These are phyloP conservation scores for Triplophysa yarkandensis DNA, from an alignment of 2,797 vertebrate species.

Conservation along the genomic window DNA sequence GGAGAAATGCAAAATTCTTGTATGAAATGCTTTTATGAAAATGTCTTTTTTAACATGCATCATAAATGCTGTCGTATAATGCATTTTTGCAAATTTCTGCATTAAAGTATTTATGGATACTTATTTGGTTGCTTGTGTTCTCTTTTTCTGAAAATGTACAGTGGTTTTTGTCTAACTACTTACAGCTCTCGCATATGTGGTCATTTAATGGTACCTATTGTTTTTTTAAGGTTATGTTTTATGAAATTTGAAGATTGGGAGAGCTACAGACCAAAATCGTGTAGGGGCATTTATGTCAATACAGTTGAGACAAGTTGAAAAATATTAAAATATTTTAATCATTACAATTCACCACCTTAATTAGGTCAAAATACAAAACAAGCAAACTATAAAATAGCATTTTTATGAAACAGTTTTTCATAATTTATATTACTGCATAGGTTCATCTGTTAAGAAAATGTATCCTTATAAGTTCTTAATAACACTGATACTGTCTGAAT, in stretches of 20 bases:
- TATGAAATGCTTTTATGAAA: slow-evolving; percentile 43
- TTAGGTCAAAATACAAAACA: neutral
- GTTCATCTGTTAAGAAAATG: too few relatives aligned
- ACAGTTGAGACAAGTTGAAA: neutral
- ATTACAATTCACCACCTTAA: neutral
- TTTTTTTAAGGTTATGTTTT: too few relatives aligned
- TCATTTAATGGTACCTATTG: too few relatives aligned
- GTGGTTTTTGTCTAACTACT: neutral
- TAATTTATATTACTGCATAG: slow-evolving; percentile 5
- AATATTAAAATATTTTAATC: neutral
- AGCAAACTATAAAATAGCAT: neutral
- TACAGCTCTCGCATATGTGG: too few relatives aligned
- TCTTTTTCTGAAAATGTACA: neutral
- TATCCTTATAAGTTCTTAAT: neutral
- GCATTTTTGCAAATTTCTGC: slow-evolving; percentile 41
- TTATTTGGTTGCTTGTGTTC: neutral
- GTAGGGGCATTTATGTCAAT: too few relatives aligned
- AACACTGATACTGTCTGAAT: neutral
- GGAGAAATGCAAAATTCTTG: slow-evolving; percentile 40
- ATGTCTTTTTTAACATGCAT: slow-evolving; percentile 50
- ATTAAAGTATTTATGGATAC: slow-evolving; percentile 51
- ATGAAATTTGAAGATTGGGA: too few relatives aligned
- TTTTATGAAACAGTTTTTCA: slow-evolving; percentile 4
- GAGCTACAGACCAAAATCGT: too few relatives aligned
- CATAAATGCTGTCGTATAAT: slow-evolving; percentile 25